These are phyloP conservation scores for Tachina fera DNA, from an alignment of 2,888 invertebrate species.

Conservation along the genomic window DNA sequence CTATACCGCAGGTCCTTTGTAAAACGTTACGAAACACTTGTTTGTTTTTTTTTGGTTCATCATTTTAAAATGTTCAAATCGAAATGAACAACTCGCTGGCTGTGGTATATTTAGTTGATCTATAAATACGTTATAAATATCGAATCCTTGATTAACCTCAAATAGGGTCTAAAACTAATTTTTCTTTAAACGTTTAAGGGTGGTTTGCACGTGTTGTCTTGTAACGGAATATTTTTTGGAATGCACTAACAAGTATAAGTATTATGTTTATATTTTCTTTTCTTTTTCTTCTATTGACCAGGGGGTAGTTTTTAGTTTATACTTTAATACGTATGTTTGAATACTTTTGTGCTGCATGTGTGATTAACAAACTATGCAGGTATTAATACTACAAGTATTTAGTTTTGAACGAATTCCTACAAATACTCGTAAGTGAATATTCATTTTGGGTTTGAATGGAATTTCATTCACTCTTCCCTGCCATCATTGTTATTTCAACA, in stretches of 20 bases:
- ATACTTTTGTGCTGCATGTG: slow-evolving; percentile 48
- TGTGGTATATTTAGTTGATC: slow-evolving; percentile 42
- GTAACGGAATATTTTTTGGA: slow-evolving; percentile 45
- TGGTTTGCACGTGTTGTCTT: slow-evolving; percentile 66
- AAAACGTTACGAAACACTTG: slow-evolving; percentile 50
- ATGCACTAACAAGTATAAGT: not conserved
- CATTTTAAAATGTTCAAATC: slow-evolving; percentile 24
- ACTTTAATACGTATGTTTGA: not conserved
- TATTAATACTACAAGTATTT: not conserved
- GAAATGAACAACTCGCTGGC: slow-evolving; percentile 23
- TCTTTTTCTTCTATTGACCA: slow-evolving; percentile 47
- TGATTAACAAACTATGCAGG: slow-evolving; percentile 33
- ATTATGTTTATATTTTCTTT: not conserved
- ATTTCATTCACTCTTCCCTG: slow-evolving; percentile 8
- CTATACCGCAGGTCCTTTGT: not conserved
- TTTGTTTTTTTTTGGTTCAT: slow-evolving; percentile 13
- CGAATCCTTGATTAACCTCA: slow-evolving; percentile 22
- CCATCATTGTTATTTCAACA: not conserved
- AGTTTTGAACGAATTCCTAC: slow-evolving; percentile 6
- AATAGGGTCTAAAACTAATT: not conserved
- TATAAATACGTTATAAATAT: slow-evolving; percentile 48
- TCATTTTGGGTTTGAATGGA: slow-evolving; percentile 25
- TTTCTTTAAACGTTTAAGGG: slow-evolving; percentile 37
- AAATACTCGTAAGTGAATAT: slow-evolving; percentile 21
- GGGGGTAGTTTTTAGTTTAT: slow-evolving; percentile 59